These are phyloP conservation scores for Bombus vancouverensis DNA, from an alignment of 1,140 invertebrate species.

Conservation along the genomic window DNA sequence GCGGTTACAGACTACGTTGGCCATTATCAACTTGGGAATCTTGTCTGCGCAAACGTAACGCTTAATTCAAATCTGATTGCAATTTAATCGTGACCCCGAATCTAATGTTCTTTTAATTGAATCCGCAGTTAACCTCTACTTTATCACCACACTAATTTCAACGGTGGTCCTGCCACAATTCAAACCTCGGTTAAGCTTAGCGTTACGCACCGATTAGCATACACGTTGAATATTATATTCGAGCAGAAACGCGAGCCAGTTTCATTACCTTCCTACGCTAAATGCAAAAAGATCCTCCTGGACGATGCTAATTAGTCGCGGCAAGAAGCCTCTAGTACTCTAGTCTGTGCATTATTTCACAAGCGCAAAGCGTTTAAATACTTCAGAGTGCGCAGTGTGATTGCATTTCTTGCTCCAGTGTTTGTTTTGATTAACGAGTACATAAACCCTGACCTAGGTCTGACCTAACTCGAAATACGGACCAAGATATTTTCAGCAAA, in stretches of 20 bases:
- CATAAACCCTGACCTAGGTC: slow-evolving; percentile 25
- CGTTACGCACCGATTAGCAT: slow-evolving; percentile 41
- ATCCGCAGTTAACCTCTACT: slow-evolving; percentile 41
- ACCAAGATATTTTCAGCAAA: background rate
- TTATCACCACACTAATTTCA: slow-evolving; percentile 38
- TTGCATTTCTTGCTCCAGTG: slow-evolving; percentile 13
- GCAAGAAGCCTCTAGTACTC: background rate
- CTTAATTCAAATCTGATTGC: slow-evolving; percentile 47
- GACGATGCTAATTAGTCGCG: slow-evolving; percentile 34
- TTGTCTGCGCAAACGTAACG: background rate
- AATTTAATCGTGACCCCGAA: slow-evolving; percentile 37
- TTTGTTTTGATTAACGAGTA: slow-evolving; percentile 37
- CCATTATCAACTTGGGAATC: slow-evolving; percentile 8
- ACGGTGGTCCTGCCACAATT: background rate
- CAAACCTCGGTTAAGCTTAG: slow-evolving; percentile 18
- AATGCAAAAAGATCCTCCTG: slow-evolving; percentile 33
- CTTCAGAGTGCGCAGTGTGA: background rate
- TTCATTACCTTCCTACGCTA: slow-evolving; percentile 28
- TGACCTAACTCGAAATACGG: slow-evolving; percentile 21
- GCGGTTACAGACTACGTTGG: background rate
- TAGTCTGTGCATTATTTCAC: slow-evolving; percentile 1
- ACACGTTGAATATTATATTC: slow-evolving; percentile 42
- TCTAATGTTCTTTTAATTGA: slow-evolving; percentile 55
- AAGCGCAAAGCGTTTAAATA: slow-evolving; percentile 25
- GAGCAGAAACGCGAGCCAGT: background rate